phyloP scores from a whole-genome alignment of 2,113 vertebrate species.

The Hirundichthys speculiger region DNA sequence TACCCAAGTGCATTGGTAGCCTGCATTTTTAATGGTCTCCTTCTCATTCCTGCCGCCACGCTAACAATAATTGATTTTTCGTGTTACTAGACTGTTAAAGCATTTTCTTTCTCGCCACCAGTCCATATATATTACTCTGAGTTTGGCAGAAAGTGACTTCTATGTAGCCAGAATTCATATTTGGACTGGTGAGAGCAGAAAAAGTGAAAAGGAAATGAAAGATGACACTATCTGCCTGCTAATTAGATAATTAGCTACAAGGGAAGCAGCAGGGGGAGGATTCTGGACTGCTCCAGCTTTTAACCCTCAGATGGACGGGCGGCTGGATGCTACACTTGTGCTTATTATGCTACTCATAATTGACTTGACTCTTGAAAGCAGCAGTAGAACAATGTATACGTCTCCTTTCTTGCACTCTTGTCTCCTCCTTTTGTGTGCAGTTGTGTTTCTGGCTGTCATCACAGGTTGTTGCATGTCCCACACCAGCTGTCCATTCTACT shows the following conservation, averaged over 20 bases:
- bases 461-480: too few relatives aligned
- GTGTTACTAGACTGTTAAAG: conserved; percentile 34
- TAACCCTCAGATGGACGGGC: too few relatives aligned
- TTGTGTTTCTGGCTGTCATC: too few relatives aligned
- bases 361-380: too few relatives aligned
- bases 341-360: too few relatives aligned
- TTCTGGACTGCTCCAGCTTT: neutral
- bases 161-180: conserved; percentile 29
- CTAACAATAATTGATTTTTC: conserved; percentile 48
- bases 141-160: conserved; percentile 15
- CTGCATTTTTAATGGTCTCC: conserved; percentile 40
- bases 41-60: conserved; percentile 15
- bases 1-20: conserved; percentile 30
- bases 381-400: too few relatives aligned
- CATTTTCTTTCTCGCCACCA: conserved; percentile 22
- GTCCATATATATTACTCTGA: conserved; percentile 40
- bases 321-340: too few relatives aligned
- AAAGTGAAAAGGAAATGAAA: conserved; percentile 5
- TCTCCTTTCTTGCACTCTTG: too few relatives aligned
- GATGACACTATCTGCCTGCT: conserved; percentile 38
- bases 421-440: too few relatives aligned
- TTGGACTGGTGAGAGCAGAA: neutral
- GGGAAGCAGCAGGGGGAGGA: conserved; percentile 33
- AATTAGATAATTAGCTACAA: conserved; percentile 48
- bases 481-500: too few relatives aligned